Evolutionary conservation across 1,140 invertebrate genomes (phyloP).

Genomic region (Drosophila mauritiana): DNA sequence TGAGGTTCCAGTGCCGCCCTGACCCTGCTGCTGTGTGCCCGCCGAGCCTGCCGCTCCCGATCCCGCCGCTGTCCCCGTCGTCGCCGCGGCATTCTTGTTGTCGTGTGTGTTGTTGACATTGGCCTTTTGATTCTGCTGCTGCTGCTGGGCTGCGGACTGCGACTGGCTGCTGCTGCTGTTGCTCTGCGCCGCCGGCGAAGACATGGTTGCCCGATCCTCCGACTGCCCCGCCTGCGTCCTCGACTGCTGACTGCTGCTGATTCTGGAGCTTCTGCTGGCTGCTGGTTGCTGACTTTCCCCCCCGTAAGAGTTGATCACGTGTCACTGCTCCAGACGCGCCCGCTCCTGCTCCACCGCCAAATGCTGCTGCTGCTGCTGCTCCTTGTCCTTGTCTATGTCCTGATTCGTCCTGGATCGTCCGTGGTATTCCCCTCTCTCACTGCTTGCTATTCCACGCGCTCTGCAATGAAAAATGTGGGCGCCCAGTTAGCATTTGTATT

Average conservation of each 20-base stretch:
- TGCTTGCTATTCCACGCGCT: conserved; percentile 16
- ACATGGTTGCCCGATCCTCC: conserved; percentile 54
- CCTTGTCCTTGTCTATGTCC: neutral
- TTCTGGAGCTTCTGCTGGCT: neutral
- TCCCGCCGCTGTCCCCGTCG: conserved; percentile 47
- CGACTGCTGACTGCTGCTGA: conserved; percentile 11
- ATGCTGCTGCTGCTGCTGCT: conserved; percentile 1
- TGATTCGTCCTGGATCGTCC: neutral
- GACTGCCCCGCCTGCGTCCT: conserved; percentile 14
- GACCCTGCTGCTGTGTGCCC: conserved; percentile 34
- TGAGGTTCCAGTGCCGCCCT: conserved; percentile 15
- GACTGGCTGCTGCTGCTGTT: conserved; percentile 68
- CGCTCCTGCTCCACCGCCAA: conserved; percentile 22
- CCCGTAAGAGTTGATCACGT: conserved; percentile 4
- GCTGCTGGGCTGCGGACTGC: conserved; percentile 46
- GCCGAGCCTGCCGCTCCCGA: conserved; percentile 18
- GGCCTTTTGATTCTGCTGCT: conserved; percentile 53
- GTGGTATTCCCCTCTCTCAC: neutral
- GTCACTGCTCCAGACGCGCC: conserved; percentile 38
- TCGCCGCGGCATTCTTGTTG: conserved; percentile 50
- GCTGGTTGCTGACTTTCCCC: conserved; percentile 9
- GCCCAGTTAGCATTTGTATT: conserved; percentile 33
- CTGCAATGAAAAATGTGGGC: conserved; percentile 24
- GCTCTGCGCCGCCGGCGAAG: conserved; percentile 73
- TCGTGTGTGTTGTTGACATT: conserved; percentile 51